Base-by-base conservation (phyloP, 2,888 invertebrate species). In the Hyposoter dolosus region DNA sequence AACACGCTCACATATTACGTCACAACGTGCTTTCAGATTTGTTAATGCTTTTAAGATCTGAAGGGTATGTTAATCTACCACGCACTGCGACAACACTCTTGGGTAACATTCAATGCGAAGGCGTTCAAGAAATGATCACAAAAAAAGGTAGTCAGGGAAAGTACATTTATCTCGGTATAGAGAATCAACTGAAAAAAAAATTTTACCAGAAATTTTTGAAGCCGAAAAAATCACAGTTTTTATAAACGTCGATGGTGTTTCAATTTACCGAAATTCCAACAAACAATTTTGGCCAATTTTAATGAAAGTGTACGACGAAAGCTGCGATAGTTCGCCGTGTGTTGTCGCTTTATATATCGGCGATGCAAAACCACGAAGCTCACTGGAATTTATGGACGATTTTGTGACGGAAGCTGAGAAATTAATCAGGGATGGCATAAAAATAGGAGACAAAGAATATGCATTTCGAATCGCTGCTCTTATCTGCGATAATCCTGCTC, bases 201-300 rank as follows among this genome's bases (percentile, higher is more conserved):
- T 65, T 28, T n/a, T 17, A 9, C 40, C 65, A 1, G 35, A 40
- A 2, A 35, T 40, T n/a, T 65, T 35, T n/a, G 40, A 35, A 3
- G 65, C 35, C 17, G 65, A 40, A 40, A 32, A 65, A 65, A 40
- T 65, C n/a, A 35, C 3, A 32, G 40, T 32, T 65, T 65, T 65
- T 35, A n/a, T 65, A 17, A 65, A 40, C n/a, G 65, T 65, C n/a
- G 40, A 65, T 65, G 65, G 65, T 35, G 65, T 65, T 17, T 40
- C 35, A 35, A 5, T 65, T 65, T 65, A 65, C 12, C 35, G 35
- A 40, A 40, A 12, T 12, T 35, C 35, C 7, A 65, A 65, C 15
- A 65, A 65, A 65, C 35, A 65, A 9, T 65, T 65, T 35, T 65
- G 65, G 65, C 65, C 32, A 23, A 65, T 65, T 65, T 35, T 65